Evolutionary conservation across 2,113 vertebrate species (phyloP), one percentile per base, ranked within the genome.

Genomic region (Uropsilus gracilis): DNA sequence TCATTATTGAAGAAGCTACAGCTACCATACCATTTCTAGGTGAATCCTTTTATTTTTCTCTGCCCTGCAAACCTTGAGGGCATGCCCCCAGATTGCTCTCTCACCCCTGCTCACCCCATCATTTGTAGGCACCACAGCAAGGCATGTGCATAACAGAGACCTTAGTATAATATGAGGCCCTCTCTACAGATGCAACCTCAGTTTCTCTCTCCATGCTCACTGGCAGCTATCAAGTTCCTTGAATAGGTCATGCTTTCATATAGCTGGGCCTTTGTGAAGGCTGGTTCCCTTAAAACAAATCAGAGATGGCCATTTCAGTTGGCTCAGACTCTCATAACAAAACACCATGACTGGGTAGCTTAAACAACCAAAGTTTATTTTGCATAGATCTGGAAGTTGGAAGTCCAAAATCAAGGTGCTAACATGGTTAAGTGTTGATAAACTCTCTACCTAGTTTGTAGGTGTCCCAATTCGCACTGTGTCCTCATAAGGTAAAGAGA

Each of bases 201-300:
- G 13, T 8, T 69, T 30, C 39, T 12, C 5, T 59, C 34, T 73
- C 20, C 17, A 28, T 46, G 20, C n/a, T 95, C 37, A 2, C 26
- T 0, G 48, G 32, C 32, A 86, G 37, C 16, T 37, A 34, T 59
- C 28, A 39, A 75, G 14, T 37, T 81, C 53, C 55, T 59, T 72
- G 46, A 59, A 39, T 44, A 42, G 46, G 22, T 76, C 32, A 78
- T 30, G 32, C 4, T 71, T 14, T 76, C 37, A 76, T 95, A 86
- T 39, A 39, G 86, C 78, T 82, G 9, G 39, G 10, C 3, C 22
- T 92, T 85, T 73, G 37, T 34, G 59, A 66, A 88, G 32, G 10
- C 13, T 77, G 26, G 22, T 81, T 81, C 5, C 34, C 32, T 94
- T 94, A 50, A 18, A 44, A 91, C 91, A 50, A 95, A 89, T 89